Evolutionary conservation across 2,888 invertebrate genomes (phyloP).

Genomic region (Caprella mutica): DNA sequence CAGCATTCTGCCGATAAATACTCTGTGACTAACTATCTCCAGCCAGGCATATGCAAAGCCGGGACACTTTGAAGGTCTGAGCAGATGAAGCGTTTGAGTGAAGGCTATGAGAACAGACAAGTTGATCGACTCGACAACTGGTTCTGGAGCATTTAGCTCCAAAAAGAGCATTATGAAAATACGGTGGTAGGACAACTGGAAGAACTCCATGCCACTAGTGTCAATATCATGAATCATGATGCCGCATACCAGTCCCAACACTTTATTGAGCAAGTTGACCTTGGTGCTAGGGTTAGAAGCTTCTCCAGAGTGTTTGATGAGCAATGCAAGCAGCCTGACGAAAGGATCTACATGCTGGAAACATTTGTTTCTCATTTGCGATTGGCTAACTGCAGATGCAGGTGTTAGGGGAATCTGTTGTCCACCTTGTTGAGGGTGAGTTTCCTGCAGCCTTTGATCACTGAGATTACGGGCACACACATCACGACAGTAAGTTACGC

Average conservation of each 20-base stretch:
- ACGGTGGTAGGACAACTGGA: slow-evolving; percentile 94
- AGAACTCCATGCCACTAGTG: slow-evolving; percentile 74
- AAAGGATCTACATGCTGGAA: slow-evolving; percentile 93
- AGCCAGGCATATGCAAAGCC: slow-evolving; percentile 98
- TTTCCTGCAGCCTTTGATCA: slow-evolving; percentile 52
- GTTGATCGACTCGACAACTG: slow-evolving; percentile 85
- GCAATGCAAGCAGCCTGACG: slow-evolving; percentile 77
- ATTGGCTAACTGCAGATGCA: slow-evolving; percentile 35
- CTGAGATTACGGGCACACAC: slow-evolving; percentile 73
- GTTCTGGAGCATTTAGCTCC: slow-evolving; percentile 87
- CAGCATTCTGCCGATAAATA: slow-evolving; percentile 85
- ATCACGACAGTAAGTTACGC: slow-evolving; percentile 92
- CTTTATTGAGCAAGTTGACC: slow-evolving; percentile 90
- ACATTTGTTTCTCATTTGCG: slow-evolving; percentile 71
- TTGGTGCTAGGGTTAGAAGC: slow-evolving; percentile 85
- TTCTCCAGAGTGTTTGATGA: slow-evolving; percentile 76
- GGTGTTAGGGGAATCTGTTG: slow-evolving; percentile 17
- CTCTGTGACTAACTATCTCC: slow-evolving; percentile 90
- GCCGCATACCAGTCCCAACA: slow-evolving; percentile 86
- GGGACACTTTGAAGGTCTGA: slow-evolving; percentile 83
- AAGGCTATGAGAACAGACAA: slow-evolving; percentile 89
- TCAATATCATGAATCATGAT: slow-evolving; percentile 94
- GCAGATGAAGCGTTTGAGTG: slow-evolving; percentile 85
- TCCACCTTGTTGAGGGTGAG: slow-evolving; percentile 13
- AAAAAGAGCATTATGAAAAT: slow-evolving; percentile 92